Base-by-base conservation (phyloP, 2,797 vertebrate species). In the Arctocebus calabarensis region DNA sequence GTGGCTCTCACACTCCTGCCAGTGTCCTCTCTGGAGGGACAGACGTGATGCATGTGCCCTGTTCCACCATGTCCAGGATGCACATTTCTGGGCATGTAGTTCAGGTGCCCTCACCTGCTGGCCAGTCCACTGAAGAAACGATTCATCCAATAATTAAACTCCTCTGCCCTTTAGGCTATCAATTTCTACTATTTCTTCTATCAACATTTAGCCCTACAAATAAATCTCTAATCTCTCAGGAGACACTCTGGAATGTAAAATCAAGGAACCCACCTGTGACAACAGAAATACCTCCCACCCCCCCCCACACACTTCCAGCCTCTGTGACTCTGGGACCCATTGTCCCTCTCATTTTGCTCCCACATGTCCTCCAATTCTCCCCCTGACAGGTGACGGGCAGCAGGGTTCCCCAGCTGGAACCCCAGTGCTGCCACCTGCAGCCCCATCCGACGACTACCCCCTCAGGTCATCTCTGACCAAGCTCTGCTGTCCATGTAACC, bases 101-200 rank as follows among this genome's bases (percentile, higher is more conserved):
- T 83, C 74, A 48, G 40, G 82, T 1, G 19, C 3, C 48, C 25
- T 34, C 16, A 37, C 2, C 52, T 34, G 34, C 13, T 6, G 57
- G 45, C 19, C 29, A 48, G 23, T 73, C n/a, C 62, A 81, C 5
- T 22, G 52, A 85, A 92, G 29, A 86, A 14, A 3, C 32, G 48
- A 89, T 27, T 22, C 7, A 3, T 34, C n/a, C 48, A 29, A 23
- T 25, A 23, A 77, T 78, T 75, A 43, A 86, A 20, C 8, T 61
- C 7, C 5, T n/a, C 20, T 59, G 74, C 32, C 71, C 17, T 52
- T 93, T 61, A 81, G 62, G 29, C 34, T 20, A 74, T 11, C 37
- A 73, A 83, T 34, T 64, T 73, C 25, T 68, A 40, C 19, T 66
- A 5, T 78, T 94, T 85, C 29, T 84, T 77, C 61, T 32, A 62